Evolutionary conservation across 2,797 vertebrate species (phyloP), one percentile per base, ranked within the genome.

Genomic region (Pygocentrus nattereri): DNA sequence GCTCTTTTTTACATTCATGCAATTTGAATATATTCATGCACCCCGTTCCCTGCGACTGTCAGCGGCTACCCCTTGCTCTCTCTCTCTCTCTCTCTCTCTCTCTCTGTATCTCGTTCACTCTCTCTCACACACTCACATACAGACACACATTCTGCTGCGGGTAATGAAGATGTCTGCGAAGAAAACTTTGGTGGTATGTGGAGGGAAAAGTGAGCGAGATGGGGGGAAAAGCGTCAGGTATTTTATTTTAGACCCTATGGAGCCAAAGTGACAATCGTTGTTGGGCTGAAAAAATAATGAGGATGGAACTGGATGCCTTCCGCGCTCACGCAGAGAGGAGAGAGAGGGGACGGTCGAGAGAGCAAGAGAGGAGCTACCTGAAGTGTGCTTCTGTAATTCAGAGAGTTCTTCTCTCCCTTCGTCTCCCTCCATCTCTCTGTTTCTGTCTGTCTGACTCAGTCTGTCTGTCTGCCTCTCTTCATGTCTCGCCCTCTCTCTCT

Each of bases 231-330:
- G 80, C 84, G 89, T 82, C 84, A 87, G 78, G 85, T 87, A 67
- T 89, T 90, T 89, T 93, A 90, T 92, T 93, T 93, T 91, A 92
- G 90, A 93, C 91, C 90, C 84, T 68, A 82, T 87, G 76, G 83
- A 91, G 90, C 88, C 85, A 91, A 90, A 91, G 90, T 93, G 93
- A 93, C 93, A 93, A 88, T 90, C 87, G 87, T 87, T 91, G 90
- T 90, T 85, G 79, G 27, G 89, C 86, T 91, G 88, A 89, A 91
- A 92, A 92, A 91, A 92, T 93, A 92, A 94, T 93, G 92, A 93
- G 92, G 79, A 88, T 82, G 86, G 84, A 91, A 88, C 18, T 85
- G 88, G 74, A 78, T 41, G 76, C 85, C 76, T 86, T 92, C 88
- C 87, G 89, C 86, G 67, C 82, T 91, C 73, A 70, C 79, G 61